Evolutionary conservation across 2,888 invertebrate genomes (phyloP).

Genomic region (Caenorhabditis uteleia): DNA sequence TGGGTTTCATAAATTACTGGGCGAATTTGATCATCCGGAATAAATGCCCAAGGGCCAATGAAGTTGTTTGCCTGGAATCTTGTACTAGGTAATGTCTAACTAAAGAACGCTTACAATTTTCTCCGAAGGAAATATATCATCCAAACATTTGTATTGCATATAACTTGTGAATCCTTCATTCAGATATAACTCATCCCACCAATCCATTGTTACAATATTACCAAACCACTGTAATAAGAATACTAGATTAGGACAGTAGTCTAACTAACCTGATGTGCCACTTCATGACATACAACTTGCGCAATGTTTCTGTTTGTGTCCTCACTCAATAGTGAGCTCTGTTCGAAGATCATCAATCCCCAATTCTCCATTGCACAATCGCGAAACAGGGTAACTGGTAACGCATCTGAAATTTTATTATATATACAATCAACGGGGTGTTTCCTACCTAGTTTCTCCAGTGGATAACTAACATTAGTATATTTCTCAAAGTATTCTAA

Average conservation of each 20-base stretch:
- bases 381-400: constrained; percentile 64
- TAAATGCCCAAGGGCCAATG: constrained; percentile 45
- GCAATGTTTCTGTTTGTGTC: constrained; percentile 59
- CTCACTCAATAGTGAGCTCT: constrained; percentile 55
- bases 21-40: too few relatives aligned
- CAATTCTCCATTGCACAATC: constrained; percentile 69
- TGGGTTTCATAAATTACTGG: too few relatives aligned
- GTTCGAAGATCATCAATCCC: constrained; percentile 61
- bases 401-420: constrained; percentile 51
- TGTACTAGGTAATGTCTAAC: constrained; percentile 56
- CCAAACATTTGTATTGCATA: constrained; percentile 63
- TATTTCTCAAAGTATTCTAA: constrained; percentile 74
- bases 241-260: neutral
- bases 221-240: constrained; percentile 66
- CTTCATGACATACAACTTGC: constrained; percentile 61
- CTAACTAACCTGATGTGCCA: constrained; percentile 59
- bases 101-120: constrained; percentile 39
- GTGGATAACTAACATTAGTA: constrained; percentile 71
- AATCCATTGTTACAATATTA: constrained; percentile 68
- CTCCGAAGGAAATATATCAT: constrained; percentile 60
- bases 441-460: constrained; percentile 71
- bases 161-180: constrained; percentile 70
- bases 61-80: constrained; percentile 59
- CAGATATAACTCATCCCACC: constrained; percentile 70
- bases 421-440: neutral